Conservation (phyloP, 1,140 invertebrate species). For the Anoplophora glabripennis region DNA sequence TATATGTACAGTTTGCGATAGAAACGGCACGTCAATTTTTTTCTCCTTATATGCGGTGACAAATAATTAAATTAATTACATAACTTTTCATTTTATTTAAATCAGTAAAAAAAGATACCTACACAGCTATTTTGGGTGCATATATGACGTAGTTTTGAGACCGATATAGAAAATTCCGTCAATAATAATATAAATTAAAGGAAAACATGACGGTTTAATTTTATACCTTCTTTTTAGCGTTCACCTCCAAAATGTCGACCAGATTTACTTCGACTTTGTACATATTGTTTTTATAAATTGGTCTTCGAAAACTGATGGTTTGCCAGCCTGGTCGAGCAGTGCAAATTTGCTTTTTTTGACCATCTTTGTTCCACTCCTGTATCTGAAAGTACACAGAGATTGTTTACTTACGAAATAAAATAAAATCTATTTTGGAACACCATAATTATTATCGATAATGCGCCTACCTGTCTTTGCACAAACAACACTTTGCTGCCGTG, state of each 20-base stretch:
- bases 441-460: too few species aligned
- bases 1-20: too few species aligned
- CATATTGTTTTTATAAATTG: slow-evolving; percentile 70
- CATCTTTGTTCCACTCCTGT: slow-evolving; percentile 60
- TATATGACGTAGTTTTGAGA: neutral
- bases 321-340: slow-evolving; percentile 79
- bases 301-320: slow-evolving; percentile 71
- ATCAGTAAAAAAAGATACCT: neutral
- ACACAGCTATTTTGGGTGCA: neutral
- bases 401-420: too few species aligned
- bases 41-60: too few species aligned
- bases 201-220: neutral
- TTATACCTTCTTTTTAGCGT: slow-evolving; percentile 58
- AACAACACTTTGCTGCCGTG: slow-evolving; percentile 69
- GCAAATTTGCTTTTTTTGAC: slow-evolving; percentile 62
- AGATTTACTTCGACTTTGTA: slow-evolving; percentile 71
- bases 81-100: too few species aligned
- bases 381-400: slow-evolving; percentile 53
- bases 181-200: too few species aligned
- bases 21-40: too few species aligned
- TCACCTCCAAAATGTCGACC: slow-evolving; percentile 71
- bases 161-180: neutral
- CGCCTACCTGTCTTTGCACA: slow-evolving; percentile 72
- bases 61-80: too few species aligned
- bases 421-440: too few species aligned